A percentile compares a stretch with the other conserved stretches of the same genome.
phyloP scores from a whole-genome alignment of 1,140 invertebrate species.

The Microplitis demolitor region DNA sequence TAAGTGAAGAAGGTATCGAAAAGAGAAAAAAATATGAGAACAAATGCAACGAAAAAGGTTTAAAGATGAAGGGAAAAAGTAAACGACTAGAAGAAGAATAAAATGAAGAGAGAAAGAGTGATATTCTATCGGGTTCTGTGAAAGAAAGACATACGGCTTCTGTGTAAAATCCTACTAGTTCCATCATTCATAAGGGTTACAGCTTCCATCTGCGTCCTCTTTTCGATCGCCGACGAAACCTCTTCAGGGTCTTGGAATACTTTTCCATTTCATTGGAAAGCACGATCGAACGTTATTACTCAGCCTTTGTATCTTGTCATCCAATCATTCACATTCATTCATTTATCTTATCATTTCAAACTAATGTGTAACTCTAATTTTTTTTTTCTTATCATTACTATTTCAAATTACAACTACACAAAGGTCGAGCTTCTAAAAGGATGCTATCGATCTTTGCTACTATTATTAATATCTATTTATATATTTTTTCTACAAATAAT shows the following conservation, averaged over 20 bases:
- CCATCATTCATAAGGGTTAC: constrained; percentile 25
- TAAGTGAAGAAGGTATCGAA: constrained; percentile 8
- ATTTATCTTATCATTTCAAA: background rate
- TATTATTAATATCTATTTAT: background rate
- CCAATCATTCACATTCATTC: background rate
- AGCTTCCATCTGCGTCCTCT: constrained; percentile 8
- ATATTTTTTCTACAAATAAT: background rate
- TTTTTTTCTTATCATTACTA: background rate
- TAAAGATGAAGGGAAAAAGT: background rate
- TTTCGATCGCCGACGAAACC: constrained; percentile 6
- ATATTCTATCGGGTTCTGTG: constrained; percentile 12
- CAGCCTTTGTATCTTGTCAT: background rate
- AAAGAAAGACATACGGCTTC: constrained; percentile 17
- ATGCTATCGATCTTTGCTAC: no score
- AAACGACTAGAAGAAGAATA: background rate
- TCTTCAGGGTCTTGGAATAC: constrained; percentile 6
- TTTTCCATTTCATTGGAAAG: constrained; percentile 16
- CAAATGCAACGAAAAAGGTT: background rate
- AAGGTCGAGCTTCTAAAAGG: background rate
- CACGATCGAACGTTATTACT: constrained; percentile 1
- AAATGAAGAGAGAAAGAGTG: background rate
- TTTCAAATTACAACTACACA: background rate
- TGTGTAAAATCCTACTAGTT: constrained; percentile 17
- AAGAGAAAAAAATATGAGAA: background rate
- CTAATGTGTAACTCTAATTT: background rate